Base-by-base conservation (phyloP, 1,140 invertebrate species). In the Trypoxylus dichotomus region DNA sequence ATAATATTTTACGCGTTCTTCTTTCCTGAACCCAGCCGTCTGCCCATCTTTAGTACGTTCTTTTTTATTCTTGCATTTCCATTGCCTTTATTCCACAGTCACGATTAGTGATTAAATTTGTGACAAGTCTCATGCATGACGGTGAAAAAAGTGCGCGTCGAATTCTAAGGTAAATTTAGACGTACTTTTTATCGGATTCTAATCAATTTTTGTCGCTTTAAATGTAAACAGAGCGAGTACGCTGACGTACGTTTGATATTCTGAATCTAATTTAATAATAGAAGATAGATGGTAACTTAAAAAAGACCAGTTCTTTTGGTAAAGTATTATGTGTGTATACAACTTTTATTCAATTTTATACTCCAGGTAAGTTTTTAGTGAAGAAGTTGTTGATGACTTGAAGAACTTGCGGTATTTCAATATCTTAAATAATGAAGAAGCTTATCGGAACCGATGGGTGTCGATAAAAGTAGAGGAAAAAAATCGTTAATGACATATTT, bases 141-240 rank as follows among this genome's bases (percentile, higher is more conserved):
- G 13, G 60, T 24, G 60, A 29, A 68, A 68, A 68, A 68, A 68
- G 27, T 13, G 60, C 60, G 60, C 11, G 10, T 68, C 60, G 60
- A 68, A 68, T 68, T 15, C 60, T 68, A 68, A 29, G 7, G 60
- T 68, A 29, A 68, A 68, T 68, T 68, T 68, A 68, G 60, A 68
- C 21, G 27, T 68, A 68, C 60, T 68, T 68, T 68, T 68, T 29
- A 27, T 13, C 24, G 24, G 11, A 24, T 15, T 27, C 60, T 29
- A 68, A 68, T 68, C 60, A 68, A 68, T 68, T 68, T 68, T 29
- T 68, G 60, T 68, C 60, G 60, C 27, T 29, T 27, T 68, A 68
- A 13, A 24, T 10, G 21, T 68, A 68, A 27, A 29, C 27, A 68
- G 8, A 24, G 27, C 24, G 60, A 68, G 27, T 19, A 54, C 47